Conservation (phyloP, 2,888 invertebrate species). For the Prostheceraeus crozeri region DNA sequence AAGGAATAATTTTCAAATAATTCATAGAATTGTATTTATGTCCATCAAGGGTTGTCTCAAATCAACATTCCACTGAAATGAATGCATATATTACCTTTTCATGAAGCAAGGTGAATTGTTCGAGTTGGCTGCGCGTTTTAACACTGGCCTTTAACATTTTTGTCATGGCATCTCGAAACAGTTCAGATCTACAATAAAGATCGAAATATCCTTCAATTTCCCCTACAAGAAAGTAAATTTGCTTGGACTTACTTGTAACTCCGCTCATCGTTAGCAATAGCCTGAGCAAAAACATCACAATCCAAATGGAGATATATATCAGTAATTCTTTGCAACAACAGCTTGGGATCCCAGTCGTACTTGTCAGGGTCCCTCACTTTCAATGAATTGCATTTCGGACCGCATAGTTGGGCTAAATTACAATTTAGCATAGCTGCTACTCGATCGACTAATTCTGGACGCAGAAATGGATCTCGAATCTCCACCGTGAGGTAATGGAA, state of each 20-base stretch:
- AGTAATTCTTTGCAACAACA: constrained; percentile 79
- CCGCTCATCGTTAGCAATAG: constrained; percentile 82
- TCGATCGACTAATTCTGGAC: constrained; percentile 82
- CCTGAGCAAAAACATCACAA: constrained; percentile 66
- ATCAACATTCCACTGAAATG: no score
- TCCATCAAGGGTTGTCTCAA: no score
- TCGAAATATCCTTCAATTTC: constrained; percentile 75
- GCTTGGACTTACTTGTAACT: no score
- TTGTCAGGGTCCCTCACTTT: constrained; percentile 85
- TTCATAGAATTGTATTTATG: no score
- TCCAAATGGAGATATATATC: constrained; percentile 93
- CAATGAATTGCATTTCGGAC: constrained; percentile 78
- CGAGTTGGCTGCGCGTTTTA: constrained; percentile 74
- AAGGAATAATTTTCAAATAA: no score
- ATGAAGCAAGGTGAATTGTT: constrained; percentile 65
- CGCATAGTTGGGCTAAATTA: constrained; percentile 89
- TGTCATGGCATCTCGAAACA: constrained; percentile 80
- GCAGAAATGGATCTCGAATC: constrained; percentile 85
- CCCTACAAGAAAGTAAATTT: no score
- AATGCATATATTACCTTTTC: constrained; percentile 48
- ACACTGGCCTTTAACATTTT: constrained; percentile 74
- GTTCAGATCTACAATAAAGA: constrained; percentile 77
- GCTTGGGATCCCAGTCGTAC: constrained; percentile 93
- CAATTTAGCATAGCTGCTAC: constrained; percentile 97
- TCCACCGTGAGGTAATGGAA: constrained; percentile 83